phyloP scores from a whole-genome alignment of 37 sponge, comb jelly and placozoan genomes.

The Haliclona indistincta region DNA sequence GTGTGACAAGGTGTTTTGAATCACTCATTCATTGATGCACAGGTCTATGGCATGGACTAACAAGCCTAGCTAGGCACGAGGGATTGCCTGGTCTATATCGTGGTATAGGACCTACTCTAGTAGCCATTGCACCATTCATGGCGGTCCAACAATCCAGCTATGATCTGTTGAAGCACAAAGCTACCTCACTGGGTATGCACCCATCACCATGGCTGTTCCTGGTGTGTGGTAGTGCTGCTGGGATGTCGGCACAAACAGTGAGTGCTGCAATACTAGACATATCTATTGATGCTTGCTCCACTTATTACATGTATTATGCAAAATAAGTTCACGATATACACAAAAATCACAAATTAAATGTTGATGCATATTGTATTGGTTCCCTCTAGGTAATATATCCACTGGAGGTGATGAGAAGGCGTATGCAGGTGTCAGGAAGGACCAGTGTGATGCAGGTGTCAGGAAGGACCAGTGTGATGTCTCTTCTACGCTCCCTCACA shows the following conservation, averaged over 20 bases:
- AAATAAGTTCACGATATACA: too few species aligned
- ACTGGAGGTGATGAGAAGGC: constrained; percentile 66
- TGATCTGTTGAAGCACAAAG: constrained; percentile 61
- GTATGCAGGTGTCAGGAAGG: constrained; percentile 55
- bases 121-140: constrained; percentile 73
- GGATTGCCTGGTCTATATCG: constrained; percentile 46
- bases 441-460: constrained; percentile 53
- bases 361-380: neutral
- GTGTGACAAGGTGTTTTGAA: neutral
- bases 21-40: neutral
- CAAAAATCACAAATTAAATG: neutral
- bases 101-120: constrained; percentile 69
- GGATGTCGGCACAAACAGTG: constrained; percentile 76
- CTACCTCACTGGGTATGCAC: neutral
- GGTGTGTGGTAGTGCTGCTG: constrained; percentile 67
- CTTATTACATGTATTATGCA: neutral
- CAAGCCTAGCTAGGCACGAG: constrained; percentile 13
- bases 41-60: constrained; percentile 51
- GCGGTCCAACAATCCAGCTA: constrained; percentile 74
- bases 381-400: constrained; percentile 59
- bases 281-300: neutral
- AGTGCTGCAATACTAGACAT: constrained; percentile 1
- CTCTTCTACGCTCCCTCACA: constrained; percentile 4
- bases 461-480: constrained; percentile 18
- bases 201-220: constrained; percentile 53